Percentiles rank a stretch among this genome's conserved stretches.
Conservation (phyloP, 2,888 invertebrate species). For the Furcula furcula region DNA sequence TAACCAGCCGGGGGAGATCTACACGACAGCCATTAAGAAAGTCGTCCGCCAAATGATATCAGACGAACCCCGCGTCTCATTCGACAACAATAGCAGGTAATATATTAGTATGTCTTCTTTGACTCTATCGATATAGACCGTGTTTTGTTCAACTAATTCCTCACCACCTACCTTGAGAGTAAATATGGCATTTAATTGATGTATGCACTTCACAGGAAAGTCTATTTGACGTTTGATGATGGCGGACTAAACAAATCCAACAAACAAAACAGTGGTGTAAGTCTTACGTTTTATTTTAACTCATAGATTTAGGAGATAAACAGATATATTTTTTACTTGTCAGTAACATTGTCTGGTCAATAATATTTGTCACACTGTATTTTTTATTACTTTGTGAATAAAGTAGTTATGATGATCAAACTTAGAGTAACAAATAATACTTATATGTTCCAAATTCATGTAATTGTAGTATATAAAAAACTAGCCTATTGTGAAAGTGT, state of each 20-base stretch:
- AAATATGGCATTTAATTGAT: background rate
- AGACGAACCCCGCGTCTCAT: constrained; percentile 75
- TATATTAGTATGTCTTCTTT: background rate
- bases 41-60: constrained; percentile 74
- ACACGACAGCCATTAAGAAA: constrained; percentile 84
- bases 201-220: constrained; percentile 79
- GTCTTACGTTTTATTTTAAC: constrained; percentile 21
- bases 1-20: constrained; percentile 86
- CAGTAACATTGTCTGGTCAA: too few relatives aligned
- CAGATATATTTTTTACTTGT: too few relatives aligned
- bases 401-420: too few relatives aligned
- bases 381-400: too few relatives aligned
- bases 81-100: constrained; percentile 76
- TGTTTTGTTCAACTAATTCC: too few relatives aligned
- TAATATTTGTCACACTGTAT: too few relatives aligned
- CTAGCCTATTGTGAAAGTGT: background rate
- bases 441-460: too few relatives aligned
- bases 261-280: constrained; percentile 59
- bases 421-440: too few relatives aligned
- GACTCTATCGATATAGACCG: background rate
- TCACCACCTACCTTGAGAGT: too few relatives aligned
- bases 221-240: constrained; percentile 85
- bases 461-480: too few relatives aligned
- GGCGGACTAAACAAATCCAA: constrained; percentile 32
- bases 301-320: too few relatives aligned